phyloP scores from a whole-genome alignment of 2,113 vertebrate genomes.

The Anser brachyrhynchus region DNA sequence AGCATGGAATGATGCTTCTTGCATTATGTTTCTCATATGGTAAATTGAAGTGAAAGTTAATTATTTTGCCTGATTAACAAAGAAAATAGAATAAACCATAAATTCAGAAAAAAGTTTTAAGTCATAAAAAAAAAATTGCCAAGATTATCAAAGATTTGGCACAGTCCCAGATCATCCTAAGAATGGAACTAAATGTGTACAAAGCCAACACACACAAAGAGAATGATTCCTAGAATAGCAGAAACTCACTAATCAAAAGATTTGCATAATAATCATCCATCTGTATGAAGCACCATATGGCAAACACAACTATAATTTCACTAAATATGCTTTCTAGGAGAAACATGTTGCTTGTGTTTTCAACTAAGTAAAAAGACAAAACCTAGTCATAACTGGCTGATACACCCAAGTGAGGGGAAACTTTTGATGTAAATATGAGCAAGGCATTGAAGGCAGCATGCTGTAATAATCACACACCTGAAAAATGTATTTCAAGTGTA shows the following conservation, averaged over 20 bases:
- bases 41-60: conserved; percentile 52
- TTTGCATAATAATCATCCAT: conserved; percentile 63
- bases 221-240: conserved; percentile 57
- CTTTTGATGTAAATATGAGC: background rate
- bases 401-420: background rate
- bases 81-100: conserved; percentile 21
- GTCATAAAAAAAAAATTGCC: conserved; percentile 23
- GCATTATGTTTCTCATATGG: background rate
- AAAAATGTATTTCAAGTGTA: background rate
- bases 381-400: conserved; percentile 5
- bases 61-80: conserved; percentile 52
- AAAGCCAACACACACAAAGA: conserved; percentile 42
- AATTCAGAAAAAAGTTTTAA: conserved; percentile 9
- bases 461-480: background rate
- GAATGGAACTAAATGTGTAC: conserved; percentile 16
- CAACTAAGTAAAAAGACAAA: conserved; percentile 33
- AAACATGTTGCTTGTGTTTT: conserved; percentile 51
- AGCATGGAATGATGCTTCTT: background rate
- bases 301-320: conserved; percentile 60
- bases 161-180: conserved; percentile 35
- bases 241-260: conserved; percentile 68
- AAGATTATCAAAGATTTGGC: conserved; percentile 44
- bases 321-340: conserved; percentile 60
- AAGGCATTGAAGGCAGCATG: background rate
- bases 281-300: conserved; percentile 49